Conservation (phyloP, 2,113 vertebrate species). For the Talpa occidentalis region DNA sequence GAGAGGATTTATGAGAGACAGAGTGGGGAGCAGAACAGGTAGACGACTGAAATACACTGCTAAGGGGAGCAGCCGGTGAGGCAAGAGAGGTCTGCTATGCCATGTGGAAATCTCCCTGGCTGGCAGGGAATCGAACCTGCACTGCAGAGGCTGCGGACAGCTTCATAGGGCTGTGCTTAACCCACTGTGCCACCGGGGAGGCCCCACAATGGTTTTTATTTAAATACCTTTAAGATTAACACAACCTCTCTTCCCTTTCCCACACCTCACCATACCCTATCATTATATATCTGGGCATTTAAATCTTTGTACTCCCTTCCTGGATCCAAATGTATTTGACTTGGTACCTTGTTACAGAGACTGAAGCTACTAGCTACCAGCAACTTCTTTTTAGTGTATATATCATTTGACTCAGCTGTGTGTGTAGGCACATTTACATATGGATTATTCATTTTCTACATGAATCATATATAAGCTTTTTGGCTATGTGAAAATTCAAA, state of each 20-base stretch:
- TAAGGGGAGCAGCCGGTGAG: too few species aligned
- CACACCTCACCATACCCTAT: not conserved
- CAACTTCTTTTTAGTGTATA: not conserved
- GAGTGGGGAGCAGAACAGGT: too few species aligned
- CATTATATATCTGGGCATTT: not conserved
- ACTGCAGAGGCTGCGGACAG: too few species aligned
- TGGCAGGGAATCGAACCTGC: too few species aligned
- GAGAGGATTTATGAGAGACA: too few species aligned
- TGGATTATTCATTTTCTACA: not conserved
- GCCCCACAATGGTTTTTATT: too few species aligned
- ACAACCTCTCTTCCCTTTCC: not conserved
- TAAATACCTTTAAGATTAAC: not conserved
- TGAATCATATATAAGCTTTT: not conserved
- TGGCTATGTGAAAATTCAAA: conserved; percentile 5
- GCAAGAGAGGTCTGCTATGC: too few species aligned
- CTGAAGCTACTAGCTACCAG: not conserved
- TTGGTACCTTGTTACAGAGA: not conserved
- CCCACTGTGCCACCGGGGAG: too few species aligned
- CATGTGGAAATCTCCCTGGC: too few species aligned
- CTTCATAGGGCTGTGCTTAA: too few species aligned
- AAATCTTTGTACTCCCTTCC: not conserved
- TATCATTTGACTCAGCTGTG: not conserved
- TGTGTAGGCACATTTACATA: not conserved
- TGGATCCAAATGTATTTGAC: not conserved
- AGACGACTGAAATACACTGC: too few species aligned